Percentiles rank a stretch among this genome's conserved stretches.
Conservation (phyloP, 2,888 invertebrate species). For the Dugesia japonica region DNA sequence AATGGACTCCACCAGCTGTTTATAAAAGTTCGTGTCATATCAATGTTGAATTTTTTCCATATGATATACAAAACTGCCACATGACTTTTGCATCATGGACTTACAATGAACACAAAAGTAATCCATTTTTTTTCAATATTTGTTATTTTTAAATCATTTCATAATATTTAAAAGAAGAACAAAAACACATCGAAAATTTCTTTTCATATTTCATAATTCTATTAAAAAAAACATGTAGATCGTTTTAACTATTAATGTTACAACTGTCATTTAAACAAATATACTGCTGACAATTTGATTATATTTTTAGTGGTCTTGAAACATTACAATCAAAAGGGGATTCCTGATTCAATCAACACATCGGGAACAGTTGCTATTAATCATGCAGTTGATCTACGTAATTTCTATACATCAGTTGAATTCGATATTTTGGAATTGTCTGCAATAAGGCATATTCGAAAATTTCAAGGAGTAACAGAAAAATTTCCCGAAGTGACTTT, state of each 20-base stretch:
- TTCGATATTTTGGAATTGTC: constrained; percentile 54
- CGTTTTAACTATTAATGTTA: no score
- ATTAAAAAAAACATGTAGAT: background rate
- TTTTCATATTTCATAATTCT: background rate
- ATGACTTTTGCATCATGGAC: constrained; percentile 98
- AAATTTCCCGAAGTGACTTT: constrained; percentile 49
- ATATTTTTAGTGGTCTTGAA: constrained; percentile 29
- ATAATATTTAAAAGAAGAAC: background rate
- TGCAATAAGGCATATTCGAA: constrained; percentile 47
- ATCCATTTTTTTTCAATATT: background rate
- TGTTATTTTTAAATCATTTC: background rate
- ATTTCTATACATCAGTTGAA: constrained; percentile 45
- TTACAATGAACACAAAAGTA: constrained; percentile 58
- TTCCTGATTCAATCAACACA: constrained; percentile 2
- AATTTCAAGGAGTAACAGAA: constrained; percentile 50
- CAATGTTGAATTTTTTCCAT: constrained; percentile 37
- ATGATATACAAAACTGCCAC: constrained; percentile 62
- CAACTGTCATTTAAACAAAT: no score
- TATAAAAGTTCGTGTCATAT: constrained; percentile 46
- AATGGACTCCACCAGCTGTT: constrained; percentile 46
- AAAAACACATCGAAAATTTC: background rate
- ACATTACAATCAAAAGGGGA: constrained; percentile 26
- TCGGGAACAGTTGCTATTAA: constrained; percentile 38
- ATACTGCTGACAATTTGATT: no score
- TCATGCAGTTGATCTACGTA: constrained; percentile 44